Evolutionary conservation across 1,140 invertebrate species (phyloP).

Genomic region (Formica exsecta): DNA sequence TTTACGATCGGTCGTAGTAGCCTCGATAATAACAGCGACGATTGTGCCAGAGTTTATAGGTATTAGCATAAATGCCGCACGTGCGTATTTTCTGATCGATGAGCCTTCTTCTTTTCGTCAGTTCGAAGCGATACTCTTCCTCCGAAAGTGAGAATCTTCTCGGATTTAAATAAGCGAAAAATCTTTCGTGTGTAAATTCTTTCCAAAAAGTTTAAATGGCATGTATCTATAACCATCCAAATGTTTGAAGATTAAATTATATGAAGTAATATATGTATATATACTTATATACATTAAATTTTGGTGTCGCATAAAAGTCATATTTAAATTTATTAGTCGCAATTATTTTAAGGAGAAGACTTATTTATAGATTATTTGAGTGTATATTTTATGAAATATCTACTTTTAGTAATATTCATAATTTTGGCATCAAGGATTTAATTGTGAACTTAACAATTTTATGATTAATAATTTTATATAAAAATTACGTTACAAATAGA

Average conservation of each 20-base stretch:
- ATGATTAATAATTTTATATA: conserved; percentile 29
- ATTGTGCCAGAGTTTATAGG: conserved; percentile 49
- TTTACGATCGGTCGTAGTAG: conserved; percentile 68
- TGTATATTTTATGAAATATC: background rate
- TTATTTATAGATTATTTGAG: background rate
- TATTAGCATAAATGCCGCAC: conserved; percentile 45
- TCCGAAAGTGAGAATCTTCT: background rate
- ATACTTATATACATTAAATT: background rate
- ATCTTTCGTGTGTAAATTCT: background rate
- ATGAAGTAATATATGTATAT: background rate
- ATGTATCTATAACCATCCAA: background rate
- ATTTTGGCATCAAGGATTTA: background rate
- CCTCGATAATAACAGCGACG: conserved; percentile 72
- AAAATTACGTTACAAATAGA: conserved; percentile 52
- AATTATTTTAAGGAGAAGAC: background rate
- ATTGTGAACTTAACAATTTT: conserved; percentile 11
- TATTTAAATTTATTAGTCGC: conserved; percentile 6
- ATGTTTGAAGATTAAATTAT: background rate
- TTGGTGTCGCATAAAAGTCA: background rate
- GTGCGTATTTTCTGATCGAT: conserved; percentile 28
- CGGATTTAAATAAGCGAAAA: background rate
- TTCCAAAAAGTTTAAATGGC: background rate
- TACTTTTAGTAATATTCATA: background rate
- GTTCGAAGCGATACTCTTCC: background rate
- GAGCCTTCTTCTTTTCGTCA: background rate